Conservation (phyloP, 2,888 invertebrate species). For the Ichneumon xanthorius region DNA sequence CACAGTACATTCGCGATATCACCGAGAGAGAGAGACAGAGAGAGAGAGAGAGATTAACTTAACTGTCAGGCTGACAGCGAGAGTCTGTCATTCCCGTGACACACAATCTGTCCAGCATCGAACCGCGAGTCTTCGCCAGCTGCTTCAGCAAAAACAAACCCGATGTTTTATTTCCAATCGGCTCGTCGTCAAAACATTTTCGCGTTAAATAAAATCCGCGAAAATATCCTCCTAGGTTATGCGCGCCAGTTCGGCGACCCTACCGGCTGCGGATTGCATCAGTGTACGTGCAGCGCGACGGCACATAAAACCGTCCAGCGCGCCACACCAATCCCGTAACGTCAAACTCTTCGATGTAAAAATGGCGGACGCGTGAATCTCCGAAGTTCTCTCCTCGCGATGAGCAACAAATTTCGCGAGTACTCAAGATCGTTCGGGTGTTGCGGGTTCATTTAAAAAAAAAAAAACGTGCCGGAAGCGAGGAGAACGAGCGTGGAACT, state of each 20-base stretch:
- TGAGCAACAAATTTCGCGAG: constrained; percentile 66
- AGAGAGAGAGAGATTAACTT: not conserved
- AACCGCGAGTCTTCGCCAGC: not conserved
- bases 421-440: constrained; percentile 20
- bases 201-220: not conserved
- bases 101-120: not conserved
- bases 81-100: not conserved
- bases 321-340: constrained; percentile 51
- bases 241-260: constrained; percentile 6
- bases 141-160: not conserved
- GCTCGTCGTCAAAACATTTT: not conserved
- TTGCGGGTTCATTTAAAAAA: constrained; percentile 3
- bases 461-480: constrained; percentile 10
- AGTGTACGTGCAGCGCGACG: not conserved
- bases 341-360: constrained; percentile 75
- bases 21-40: not conserved
- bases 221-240: constrained; percentile 16
- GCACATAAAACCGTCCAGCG: not conserved
- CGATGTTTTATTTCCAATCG: not conserved
- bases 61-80: constrained; percentile 11
- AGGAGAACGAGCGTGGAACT: constrained; percentile 57
- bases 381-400: constrained; percentile 42
- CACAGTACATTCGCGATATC: constrained; percentile 10
- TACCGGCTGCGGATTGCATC: constrained; percentile 4
- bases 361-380: constrained; percentile 73